phyloP scores from a whole-genome alignment of 2,888 invertebrate species.

The Noctua comes region DNA sequence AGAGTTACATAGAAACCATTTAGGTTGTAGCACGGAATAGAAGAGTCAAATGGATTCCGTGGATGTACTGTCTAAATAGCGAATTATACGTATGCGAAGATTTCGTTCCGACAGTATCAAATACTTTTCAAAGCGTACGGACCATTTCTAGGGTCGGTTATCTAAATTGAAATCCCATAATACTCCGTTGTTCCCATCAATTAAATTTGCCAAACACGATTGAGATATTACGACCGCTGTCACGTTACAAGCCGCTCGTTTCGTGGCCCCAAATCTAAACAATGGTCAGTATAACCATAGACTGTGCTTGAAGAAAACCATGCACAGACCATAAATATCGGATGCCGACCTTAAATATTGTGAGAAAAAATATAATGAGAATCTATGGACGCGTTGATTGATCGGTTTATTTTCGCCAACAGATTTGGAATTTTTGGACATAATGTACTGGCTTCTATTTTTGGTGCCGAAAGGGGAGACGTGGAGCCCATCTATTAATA shows the following conservation, averaged over 20 bases:
- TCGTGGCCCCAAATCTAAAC: conserved; percentile 67
- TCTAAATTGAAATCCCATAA: background rate
- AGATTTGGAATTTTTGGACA: background rate
- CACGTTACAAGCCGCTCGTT: conserved; percentile 41
- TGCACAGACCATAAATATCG: conserved; percentile 78
- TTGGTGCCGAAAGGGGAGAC: background rate
- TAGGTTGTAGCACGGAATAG: background rate
- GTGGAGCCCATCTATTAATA: background rate
- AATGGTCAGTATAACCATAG: conserved; percentile 70
- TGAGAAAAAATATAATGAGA: conserved; percentile 46
- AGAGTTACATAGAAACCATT: background rate
- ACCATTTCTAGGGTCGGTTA: background rate
- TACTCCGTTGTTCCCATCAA: background rate
- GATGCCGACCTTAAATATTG: conserved; percentile 59
- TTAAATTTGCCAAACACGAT: background rate
- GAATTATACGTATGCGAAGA: too few relatives aligned
- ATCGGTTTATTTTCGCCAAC: conserved; percentile 61
- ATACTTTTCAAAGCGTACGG: background rate
- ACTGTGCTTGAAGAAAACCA: conserved; percentile 78
- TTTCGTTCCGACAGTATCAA: background rate
- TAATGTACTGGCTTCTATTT: conserved; percentile 4
- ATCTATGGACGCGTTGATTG: conserved; percentile 53
- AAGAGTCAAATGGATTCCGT: background rate
- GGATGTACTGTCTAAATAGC: background rate
- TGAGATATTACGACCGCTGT: background rate